These are phyloP conservation scores for Vanacampus margaritifer DNA, from an alignment of 2,113 vertebrate genomes.

Conservation along the genomic window DNA sequence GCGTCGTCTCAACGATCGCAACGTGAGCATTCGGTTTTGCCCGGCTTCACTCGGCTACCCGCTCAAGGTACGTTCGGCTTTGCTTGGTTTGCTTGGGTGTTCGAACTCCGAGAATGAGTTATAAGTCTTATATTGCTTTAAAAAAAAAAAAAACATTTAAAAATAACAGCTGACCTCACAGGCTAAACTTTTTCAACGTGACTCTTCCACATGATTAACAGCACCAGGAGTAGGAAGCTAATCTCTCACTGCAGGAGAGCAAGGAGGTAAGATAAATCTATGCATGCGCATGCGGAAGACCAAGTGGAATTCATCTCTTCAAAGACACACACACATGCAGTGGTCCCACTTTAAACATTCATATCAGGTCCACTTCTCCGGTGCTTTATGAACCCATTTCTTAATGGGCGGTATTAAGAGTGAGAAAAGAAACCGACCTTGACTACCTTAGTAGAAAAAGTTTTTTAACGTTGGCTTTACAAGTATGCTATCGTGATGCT, in stretches of 20 bases:
- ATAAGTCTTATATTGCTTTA: too few relatives aligned
- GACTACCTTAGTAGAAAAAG: neutral
- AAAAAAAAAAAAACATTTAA: neutral
- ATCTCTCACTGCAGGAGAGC: conserved; percentile 57
- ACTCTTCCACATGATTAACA: conserved; percentile 62
- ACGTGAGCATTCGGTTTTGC: too few relatives aligned
- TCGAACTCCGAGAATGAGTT: too few relatives aligned
- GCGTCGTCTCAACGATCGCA: too few relatives aligned
- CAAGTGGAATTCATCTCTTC: conserved; percentile 57
- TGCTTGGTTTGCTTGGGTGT: too few relatives aligned
- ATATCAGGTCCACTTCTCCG: conserved; percentile 35
- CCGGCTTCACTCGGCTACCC: too few relatives aligned
- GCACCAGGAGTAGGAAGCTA: conserved; percentile 54
- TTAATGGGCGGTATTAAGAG: conserved; percentile 22
- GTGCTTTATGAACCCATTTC: conserved; percentile 39
- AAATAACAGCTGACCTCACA: neutral
- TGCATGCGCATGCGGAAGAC: conserved; percentile 40
- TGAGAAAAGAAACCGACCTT: conserved; percentile 15
- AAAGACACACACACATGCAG: conserved; percentile 58
- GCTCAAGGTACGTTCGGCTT: too few relatives aligned
- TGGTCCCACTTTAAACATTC: conserved; percentile 51
- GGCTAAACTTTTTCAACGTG: conserved; percentile 43
- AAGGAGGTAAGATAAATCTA: conserved; percentile 40
- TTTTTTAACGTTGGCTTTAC: neutral
- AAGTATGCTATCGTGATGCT: neutral